Conservation (phyloP, 2,888 invertebrate genomes). For the Erynnis tages region DNA sequence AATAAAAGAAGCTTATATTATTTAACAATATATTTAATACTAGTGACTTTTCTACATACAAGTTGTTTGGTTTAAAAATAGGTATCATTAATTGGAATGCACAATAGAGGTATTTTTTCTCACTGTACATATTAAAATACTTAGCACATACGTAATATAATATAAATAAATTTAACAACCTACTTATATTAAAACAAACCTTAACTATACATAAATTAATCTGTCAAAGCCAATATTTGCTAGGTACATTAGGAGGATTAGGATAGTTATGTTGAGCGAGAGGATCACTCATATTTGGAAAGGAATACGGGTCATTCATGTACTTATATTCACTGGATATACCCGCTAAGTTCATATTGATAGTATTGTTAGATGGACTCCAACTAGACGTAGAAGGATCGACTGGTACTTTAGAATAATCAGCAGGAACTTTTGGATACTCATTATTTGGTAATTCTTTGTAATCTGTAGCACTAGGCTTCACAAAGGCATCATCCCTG, state of each 20-base stretch:
- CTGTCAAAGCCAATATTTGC: constrained; percentile 79
- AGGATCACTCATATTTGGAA: constrained; percentile 70
- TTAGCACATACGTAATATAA: constrained; percentile 44
- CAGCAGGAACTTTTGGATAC: constrained; percentile 80
- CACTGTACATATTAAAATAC: constrained; percentile 43
- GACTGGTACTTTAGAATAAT: constrained; percentile 70
- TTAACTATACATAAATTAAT: constrained; percentile 25
- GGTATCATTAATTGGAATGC: constrained; percentile 66
- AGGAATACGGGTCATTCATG: constrained; percentile 76
- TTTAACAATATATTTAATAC: constrained; percentile 47
- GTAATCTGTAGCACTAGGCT: constrained; percentile 63
- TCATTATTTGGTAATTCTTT: constrained; percentile 74
- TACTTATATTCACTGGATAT: constrained; percentile 75
- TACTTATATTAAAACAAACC: constrained; percentile 34
- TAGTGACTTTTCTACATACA: constrained; percentile 73
- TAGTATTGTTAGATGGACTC: constrained; percentile 74
- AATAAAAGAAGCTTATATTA: constrained; percentile 24
- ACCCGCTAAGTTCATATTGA: constrained; percentile 75
- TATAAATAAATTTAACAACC: constrained; percentile 52
- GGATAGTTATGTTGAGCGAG: constrained; percentile 72
- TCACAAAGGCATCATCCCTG: constrained; percentile 65
- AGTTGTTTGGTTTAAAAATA: constrained; percentile 70
- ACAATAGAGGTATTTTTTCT: constrained; percentile 69
- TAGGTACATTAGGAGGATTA: constrained; percentile 65
- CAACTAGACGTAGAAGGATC: constrained; percentile 81